Conservation (phyloP, 2,797 vertebrate genomes). For the Anabas testudineus region DNA sequence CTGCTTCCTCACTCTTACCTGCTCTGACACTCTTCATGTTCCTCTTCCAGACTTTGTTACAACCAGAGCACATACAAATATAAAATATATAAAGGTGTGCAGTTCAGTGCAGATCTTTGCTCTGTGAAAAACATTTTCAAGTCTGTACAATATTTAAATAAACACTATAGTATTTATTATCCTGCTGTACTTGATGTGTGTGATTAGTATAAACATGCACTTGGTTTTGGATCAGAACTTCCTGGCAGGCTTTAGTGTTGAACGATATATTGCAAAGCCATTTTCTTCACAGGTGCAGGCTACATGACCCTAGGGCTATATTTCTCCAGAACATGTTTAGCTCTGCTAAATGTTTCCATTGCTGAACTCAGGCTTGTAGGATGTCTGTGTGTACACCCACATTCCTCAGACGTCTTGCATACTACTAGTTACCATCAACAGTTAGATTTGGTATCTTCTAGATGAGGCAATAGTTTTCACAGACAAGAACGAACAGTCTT, state of each 20-base stretch:
- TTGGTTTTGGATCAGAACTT: not conserved
- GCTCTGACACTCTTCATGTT: slow-evolving; percentile 29
- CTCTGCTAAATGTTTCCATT: slow-evolving; percentile 12
- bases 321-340: slow-evolving; percentile 26
- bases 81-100: slow-evolving; percentile 11
- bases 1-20: slow-evolving; percentile 34
- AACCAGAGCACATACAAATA: slow-evolving; percentile 40
- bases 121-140: slow-evolving; percentile 88
- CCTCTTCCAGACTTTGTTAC: slow-evolving; percentile 47
- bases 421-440: slow-evolving; percentile 9
- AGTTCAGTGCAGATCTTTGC: slow-evolving; percentile 55
- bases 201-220: not conserved
- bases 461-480: slow-evolving; percentile 4
- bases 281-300: not conserved
- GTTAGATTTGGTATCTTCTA: slow-evolving; percentile 32
- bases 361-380: slow-evolving; percentile 9
- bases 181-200: slow-evolving; percentile 30
- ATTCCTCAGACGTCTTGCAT: slow-evolving; percentile 42
- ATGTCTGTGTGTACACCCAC: slow-evolving; percentile 23
- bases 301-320: not conserved
- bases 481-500: not conserved
- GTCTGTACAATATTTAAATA: slow-evolving; percentile 97
- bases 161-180: slow-evolving; percentile 95
- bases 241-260: not conserved
- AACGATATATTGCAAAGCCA: not conserved